Conservation (phyloP, 2,113 vertebrate genomes). For the Bufo bufo region DNA sequence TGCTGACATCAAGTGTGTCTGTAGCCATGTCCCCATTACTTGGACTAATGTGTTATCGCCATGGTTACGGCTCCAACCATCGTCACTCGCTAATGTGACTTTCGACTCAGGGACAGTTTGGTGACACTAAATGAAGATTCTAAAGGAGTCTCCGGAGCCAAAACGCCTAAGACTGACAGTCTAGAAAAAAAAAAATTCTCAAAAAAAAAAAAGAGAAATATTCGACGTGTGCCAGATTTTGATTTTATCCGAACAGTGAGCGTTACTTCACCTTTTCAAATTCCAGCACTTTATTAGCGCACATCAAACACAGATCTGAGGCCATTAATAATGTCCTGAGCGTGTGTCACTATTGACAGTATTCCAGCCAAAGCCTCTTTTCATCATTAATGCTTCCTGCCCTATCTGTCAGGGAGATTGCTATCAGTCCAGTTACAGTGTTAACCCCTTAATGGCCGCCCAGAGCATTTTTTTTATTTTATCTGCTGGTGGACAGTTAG, state of each 20-base stretch:
- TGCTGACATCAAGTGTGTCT: constrained; percentile 14
- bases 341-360: not conserved
- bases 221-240: not conserved
- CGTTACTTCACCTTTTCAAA: not conserved
- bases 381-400: not conserved
- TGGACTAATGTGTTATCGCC: constrained; percentile 31
- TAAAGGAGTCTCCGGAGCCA: not conserved
- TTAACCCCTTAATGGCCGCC: too few relatives aligned
- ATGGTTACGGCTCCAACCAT: constrained; percentile 30
- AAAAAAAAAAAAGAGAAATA: not conserved
- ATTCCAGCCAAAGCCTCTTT: not conserved
- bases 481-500: not conserved
- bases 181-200: too few relatives aligned
- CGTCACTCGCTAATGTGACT: constrained; percentile 40
- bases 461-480: not conserved
- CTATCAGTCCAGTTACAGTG: not conserved
- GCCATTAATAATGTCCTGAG: not conserved
- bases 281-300: not conserved
- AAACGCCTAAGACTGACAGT: not conserved
- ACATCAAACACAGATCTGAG: not conserved
- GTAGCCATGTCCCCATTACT: not conserved
- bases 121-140: not conserved
- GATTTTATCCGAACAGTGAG: not conserved
- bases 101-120: constrained; percentile 2
- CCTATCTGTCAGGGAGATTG: not conserved